Conservation (phyloP, 92 coral and sea anemone species). For the Phenganax stokvisi region DNA sequence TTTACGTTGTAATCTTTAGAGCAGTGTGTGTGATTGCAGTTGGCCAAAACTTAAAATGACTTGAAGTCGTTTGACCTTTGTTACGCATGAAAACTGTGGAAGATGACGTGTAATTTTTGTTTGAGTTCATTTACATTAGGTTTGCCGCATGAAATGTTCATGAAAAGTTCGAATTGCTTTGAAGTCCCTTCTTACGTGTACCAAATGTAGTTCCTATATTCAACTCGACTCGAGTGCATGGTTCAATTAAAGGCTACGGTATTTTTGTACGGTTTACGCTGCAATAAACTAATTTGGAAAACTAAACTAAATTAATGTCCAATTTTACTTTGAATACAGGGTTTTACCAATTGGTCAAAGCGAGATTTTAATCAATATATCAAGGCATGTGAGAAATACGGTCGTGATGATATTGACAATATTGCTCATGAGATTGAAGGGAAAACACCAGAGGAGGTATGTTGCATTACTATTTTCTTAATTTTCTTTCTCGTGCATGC, state of each 20-base stretch:
- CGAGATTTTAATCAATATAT: conserved; percentile 95
- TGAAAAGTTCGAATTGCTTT: too few species aligned
- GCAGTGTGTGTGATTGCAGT: neutral
- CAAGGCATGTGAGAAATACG: conserved; percentile 92
- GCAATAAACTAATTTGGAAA: too few species aligned
- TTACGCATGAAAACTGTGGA: neutral
- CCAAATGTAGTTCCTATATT: too few species aligned
- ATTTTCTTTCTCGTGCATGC: too few species aligned
- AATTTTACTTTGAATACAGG: conserved; percentile 45
- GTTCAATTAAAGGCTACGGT: too few species aligned
- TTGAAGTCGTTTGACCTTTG: neutral
- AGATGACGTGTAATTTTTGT: too few species aligned
- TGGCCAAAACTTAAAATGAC: neutral
- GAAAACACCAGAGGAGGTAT: conserved; percentile 87
- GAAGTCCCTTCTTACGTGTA: too few species aligned
- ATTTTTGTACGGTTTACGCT: too few species aligned
- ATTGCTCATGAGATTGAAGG: conserved; percentile 97
- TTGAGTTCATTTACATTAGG: too few species aligned
- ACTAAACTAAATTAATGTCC: neutral
- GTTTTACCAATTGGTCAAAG: conserved; percentile 97
- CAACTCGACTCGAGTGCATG: too few species aligned
- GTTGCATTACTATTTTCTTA: neutral
- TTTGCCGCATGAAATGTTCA: too few species aligned
- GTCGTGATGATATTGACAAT: conserved; percentile 90
- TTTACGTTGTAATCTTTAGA: neutral